Base-by-base conservation (phyloP, 2,797 vertebrate genomes). In the Brachyrhaphis roseni region DNA sequence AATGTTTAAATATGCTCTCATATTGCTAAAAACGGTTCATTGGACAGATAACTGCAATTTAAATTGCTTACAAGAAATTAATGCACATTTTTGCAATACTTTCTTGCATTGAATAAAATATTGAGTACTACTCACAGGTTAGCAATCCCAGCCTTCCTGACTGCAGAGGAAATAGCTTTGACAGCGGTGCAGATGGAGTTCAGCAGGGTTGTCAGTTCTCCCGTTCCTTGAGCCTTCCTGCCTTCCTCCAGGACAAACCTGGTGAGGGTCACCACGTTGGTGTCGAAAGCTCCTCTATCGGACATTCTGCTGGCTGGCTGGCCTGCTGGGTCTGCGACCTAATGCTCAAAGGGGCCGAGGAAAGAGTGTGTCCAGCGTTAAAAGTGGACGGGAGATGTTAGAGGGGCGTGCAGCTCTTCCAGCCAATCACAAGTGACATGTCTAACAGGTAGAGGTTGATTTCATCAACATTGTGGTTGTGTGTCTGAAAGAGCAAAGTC, bases 201-300 rank as follows among this genome's bases (percentile, higher is more conserved):
- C 75, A 98, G 95, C 78, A 98, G 95, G 83, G 96, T 97, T 36
- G 97, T 98, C 88, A 98, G 88, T 93, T 98, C 97, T 3, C 98
- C 98, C 0, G 96, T 98, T 11, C 97, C 96, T 0, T 95, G 93
- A 23, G 96, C 97, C 92, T 93, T 97, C 89, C 96, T 94, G 82
- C 97, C 97, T 86, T 98, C 96, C 87, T 98, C 97, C 95, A 97
- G 95, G n/a, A 98, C 97, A 84, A 98, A 98, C 87, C 97, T 96
- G 91, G 97, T 98, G 93, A 98, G 95, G 85, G 98, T 98, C 90
- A 91, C 91, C 79, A 98, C 97, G 75, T 98, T 90, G 76, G 98
- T 98, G 77, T 98, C 97, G 91, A 98, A 98, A 46, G 94, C 76
- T 68, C 94, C 94, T 64, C 82, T 95, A 85, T 98, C 97, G 66